Percentiles rank a stretch among this genome's conserved stretches.
Evolutionary conservation across 2,797 vertebrate species (phyloP).

Genomic region (Lepus townsendii): DNA sequence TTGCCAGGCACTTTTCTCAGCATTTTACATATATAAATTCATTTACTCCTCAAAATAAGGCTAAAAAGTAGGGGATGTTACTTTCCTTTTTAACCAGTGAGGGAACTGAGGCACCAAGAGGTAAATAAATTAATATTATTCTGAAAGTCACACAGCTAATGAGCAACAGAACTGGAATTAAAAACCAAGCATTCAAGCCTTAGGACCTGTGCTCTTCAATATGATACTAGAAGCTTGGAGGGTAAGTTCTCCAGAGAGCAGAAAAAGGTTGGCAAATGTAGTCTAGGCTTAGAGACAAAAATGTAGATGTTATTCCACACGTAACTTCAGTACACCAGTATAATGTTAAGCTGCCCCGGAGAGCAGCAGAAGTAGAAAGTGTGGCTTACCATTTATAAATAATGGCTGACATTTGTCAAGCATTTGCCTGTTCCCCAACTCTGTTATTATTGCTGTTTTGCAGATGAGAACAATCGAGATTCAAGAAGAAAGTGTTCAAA

Average conservation of each 20-base stretch:
- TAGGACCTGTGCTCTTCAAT: not conserved
- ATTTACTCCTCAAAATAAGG: not conserved
- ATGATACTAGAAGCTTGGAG: not conserved
- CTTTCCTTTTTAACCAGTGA: not conserved
- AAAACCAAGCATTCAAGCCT: not conserved
- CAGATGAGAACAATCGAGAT: not conserved
- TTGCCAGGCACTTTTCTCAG: not conserved
- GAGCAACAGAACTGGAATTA: not conserved
- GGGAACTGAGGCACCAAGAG: not conserved
- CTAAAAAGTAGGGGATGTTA: not conserved
- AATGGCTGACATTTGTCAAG: not conserved
- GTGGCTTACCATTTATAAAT: not conserved
- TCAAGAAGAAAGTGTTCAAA: not conserved
- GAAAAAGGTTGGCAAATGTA: not conserved
- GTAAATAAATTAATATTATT: not conserved
- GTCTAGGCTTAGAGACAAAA: conserved; percentile 7
- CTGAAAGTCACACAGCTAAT: not conserved
- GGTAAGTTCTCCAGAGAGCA: not conserved
- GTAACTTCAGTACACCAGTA: too few relatives aligned
- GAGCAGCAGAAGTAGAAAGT: not conserved
- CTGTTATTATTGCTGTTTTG: not conserved
- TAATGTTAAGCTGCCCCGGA: not conserved
- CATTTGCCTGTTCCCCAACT: not conserved
- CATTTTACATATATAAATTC: not conserved
- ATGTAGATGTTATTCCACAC: not conserved